Conservation (phyloP, 1,140 invertebrate genomes). For the Uloborus diversus region DNA sequence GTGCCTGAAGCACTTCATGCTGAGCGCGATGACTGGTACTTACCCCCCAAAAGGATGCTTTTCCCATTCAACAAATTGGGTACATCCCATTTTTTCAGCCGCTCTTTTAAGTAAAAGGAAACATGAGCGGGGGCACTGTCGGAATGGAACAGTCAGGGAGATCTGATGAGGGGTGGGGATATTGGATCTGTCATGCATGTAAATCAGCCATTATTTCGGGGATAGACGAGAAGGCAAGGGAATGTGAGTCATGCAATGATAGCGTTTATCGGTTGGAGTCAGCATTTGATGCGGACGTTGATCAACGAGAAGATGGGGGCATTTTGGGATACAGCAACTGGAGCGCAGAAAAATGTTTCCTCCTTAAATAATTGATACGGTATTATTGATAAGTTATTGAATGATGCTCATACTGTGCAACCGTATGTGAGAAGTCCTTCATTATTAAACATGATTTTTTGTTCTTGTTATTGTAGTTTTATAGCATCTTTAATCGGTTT, state of each 20-base stretch:
- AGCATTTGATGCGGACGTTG: background rate
- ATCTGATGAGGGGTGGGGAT: background rate
- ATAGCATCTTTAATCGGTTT: no score
- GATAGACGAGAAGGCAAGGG: background rate
- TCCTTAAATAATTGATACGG: background rate
- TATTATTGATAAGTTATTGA: background rate
- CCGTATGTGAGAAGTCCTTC: background rate
- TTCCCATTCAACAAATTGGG: slow-evolving; percentile 19
- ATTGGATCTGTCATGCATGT: slow-evolving; percentile 22
- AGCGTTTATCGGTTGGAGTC: background rate
- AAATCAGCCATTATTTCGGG: slow-evolving; percentile 36
- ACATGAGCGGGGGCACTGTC: slow-evolving; percentile 1
- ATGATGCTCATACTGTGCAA: background rate
- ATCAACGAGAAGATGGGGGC: background rate
- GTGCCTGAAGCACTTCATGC: background rate
- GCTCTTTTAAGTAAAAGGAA: slow-evolving; percentile 26
- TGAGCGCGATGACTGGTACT: background rate
- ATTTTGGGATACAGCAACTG: background rate
- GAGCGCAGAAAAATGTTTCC: background rate
- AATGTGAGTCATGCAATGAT: slow-evolving; percentile 25
- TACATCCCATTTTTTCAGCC: background rate
- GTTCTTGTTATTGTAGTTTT: no score
- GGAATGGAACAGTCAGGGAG: background rate
- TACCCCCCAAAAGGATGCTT: background rate
- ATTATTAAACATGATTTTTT: background rate